phyloP scores from a whole-genome alignment of 1,140 invertebrate species.

The Drosophila athabasca region DNA sequence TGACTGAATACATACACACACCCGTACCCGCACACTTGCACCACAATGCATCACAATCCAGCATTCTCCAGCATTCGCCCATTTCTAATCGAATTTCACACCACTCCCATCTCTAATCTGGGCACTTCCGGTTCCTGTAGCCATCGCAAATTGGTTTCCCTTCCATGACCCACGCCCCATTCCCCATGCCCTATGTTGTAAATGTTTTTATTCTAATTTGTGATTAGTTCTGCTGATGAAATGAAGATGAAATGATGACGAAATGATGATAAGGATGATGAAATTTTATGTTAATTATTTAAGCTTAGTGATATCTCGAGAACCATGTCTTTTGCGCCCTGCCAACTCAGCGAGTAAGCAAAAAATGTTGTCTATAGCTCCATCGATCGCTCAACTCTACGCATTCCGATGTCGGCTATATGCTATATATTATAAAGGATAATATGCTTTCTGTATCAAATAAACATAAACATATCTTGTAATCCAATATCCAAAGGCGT shows the following conservation, averaged over 20 bases:
- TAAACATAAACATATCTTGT: slow-evolving; percentile 54
- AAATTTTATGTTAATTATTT: slow-evolving; percentile 50
- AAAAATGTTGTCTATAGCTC: slow-evolving; percentile 22
- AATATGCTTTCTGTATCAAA: slow-evolving; percentile 53
- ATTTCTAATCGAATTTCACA: background rate
- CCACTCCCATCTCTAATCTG: too few relatives aligned
- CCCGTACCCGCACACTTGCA: background rate
- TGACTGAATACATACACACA: slow-evolving; percentile 43
- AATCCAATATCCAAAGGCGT: slow-evolving; percentile 14
- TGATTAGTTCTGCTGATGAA: slow-evolving; percentile 37
- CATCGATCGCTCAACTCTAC: slow-evolving; percentile 20
- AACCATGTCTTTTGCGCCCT: slow-evolving; percentile 42
- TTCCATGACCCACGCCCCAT: too few relatives aligned
- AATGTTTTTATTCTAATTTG: slow-evolving; percentile 45
- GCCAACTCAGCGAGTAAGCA: slow-evolving; percentile 40
- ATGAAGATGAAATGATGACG: background rate
- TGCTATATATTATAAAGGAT: slow-evolving; percentile 37
- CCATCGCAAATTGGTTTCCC: background rate
- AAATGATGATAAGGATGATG: background rate
- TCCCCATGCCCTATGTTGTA: slow-evolving; percentile 19
- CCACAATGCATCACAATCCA: background rate
- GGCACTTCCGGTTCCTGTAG: too few relatives aligned
- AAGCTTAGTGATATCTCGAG: slow-evolving; percentile 50
- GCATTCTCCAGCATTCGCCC: background rate
- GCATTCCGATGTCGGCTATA: slow-evolving; percentile 16